phyloP scores from a whole-genome alignment of 23 tunicate species.

The Botrylloides violaceus region DNA sequence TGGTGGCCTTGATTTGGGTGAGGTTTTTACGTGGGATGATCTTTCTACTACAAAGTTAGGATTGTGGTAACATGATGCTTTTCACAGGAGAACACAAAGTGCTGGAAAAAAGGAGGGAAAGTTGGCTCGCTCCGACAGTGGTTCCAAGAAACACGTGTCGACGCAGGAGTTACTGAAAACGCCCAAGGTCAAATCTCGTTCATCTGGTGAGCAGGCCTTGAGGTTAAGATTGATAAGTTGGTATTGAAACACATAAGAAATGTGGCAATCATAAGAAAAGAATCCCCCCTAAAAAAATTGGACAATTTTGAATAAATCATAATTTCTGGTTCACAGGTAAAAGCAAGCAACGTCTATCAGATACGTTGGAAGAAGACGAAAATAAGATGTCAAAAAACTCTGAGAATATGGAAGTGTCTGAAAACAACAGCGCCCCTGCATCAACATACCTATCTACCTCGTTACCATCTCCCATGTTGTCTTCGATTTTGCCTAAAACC shows the following conservation, averaged over 20 bases:
- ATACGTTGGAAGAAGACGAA: slow-evolving; percentile 3
- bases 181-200: background rate
- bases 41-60: too few species aligned
- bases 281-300: too few species aligned
- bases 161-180: background rate
- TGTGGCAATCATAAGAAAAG: too few species aligned
- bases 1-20: too few species aligned
- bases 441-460: slow-evolving; percentile 15
- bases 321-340: too few species aligned
- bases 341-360: background rate
- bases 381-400: background rate
- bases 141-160: slow-evolving; percentile 12
- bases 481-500: slow-evolving; percentile 5
- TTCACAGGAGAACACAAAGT: slow-evolving; percentile 13
- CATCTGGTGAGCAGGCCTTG: background rate
- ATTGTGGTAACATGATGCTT: too few species aligned
- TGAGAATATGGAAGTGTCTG: slow-evolving; percentile 15
- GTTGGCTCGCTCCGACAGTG: background rate
- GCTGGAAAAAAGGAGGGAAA: slow-evolving; percentile 19
- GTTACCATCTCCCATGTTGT: slow-evolving; percentile 9
- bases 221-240: too few species aligned
- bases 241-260: too few species aligned
- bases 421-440: slow-evolving; percentile 6
- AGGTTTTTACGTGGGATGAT: too few species aligned
- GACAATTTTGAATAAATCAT: too few species aligned